A percentile compares a stretch with the other conserved stretches of the same genome.
phyloP scores from a whole-genome alignment of 2,888 invertebrate species.

The Girardia tigrina region DNA sequence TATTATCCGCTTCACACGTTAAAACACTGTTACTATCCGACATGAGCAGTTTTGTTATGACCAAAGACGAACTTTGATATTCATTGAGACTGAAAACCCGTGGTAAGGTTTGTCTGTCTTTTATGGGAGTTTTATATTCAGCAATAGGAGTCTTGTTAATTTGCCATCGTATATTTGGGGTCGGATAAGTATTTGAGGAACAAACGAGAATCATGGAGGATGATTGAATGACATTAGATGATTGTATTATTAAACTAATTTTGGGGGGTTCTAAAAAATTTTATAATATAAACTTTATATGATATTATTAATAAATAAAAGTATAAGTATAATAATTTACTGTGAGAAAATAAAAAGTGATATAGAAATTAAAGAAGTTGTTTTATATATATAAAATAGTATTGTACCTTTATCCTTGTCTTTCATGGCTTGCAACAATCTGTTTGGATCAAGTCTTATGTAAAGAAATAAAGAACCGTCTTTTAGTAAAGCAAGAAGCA shows the following conservation, averaged over 20 bases:
- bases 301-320: too few relatives aligned
- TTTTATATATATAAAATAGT: neutral
- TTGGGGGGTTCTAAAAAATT: neutral
- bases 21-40: neutral
- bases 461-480: neutral
- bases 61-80: neutral
- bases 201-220: neutral
- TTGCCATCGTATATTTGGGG: neutral
- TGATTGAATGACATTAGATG: neutral
- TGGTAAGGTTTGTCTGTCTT: neutral
- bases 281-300: neutral
- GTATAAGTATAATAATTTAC: too few relatives aligned
- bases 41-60: neutral
- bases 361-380: too few relatives aligned
- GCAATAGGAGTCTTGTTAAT: neutral
- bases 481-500: neutral
- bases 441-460: conserved; percentile 13
- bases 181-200: neutral
- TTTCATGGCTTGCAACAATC: neutral
- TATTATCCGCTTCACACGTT: neutral
- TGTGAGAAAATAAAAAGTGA: too few relatives aligned
- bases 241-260: neutral
- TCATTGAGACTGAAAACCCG: neutral
- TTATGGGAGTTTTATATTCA: neutral
- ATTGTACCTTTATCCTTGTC: neutral